Evolutionary conservation across 2,888 invertebrate genomes (phyloP).

Genomic region (Eurytoma adleriae): DNA sequence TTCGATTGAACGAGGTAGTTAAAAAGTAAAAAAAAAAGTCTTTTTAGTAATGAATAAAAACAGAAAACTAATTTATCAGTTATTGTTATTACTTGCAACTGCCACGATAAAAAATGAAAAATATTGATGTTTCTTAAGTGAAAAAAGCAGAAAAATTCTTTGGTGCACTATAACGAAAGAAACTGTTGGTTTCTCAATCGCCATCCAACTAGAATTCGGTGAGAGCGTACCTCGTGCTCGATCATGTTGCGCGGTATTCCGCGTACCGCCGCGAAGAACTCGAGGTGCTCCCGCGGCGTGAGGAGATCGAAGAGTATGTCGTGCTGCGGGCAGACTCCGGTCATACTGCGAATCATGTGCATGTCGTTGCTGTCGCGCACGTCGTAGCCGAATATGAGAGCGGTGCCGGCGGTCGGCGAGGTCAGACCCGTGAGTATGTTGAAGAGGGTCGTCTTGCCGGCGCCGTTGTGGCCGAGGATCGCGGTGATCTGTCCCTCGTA

Average conservation of each 20-base stretch:
- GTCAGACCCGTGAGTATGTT: conserved; percentile 91
- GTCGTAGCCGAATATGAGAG: conserved; percentile 86
- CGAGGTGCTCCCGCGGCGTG: conserved; percentile 87
- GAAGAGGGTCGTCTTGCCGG: conserved; percentile 91
- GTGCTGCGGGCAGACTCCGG: conserved; percentile 92
- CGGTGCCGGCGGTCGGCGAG: conserved; percentile 84
- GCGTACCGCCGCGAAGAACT: conserved; percentile 89
- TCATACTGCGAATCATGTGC: conserved; percentile 87
- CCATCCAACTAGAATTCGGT: no score
- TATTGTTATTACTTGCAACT: no score
- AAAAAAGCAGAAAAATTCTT: no score
- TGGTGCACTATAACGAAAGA: no score
- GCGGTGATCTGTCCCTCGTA: conserved; percentile 93
- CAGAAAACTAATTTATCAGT: no score
- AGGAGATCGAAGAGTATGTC: conserved; percentile 89
- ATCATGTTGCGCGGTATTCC: conserved; percentile 76
- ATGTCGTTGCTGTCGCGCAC: conserved; percentile 87
- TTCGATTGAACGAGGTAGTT: no score
- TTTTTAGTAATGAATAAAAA: no score
- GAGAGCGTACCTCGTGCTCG: conserved; percentile 68
- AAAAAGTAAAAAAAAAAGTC: no score
- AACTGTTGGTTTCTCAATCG: no score
- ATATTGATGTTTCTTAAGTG: no score
- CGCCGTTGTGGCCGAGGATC: conserved; percentile 90
- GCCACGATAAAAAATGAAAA: no score